Conservation (phyloP, 2,113 vertebrate genomes). For the Malurus melanocephalus region DNA sequence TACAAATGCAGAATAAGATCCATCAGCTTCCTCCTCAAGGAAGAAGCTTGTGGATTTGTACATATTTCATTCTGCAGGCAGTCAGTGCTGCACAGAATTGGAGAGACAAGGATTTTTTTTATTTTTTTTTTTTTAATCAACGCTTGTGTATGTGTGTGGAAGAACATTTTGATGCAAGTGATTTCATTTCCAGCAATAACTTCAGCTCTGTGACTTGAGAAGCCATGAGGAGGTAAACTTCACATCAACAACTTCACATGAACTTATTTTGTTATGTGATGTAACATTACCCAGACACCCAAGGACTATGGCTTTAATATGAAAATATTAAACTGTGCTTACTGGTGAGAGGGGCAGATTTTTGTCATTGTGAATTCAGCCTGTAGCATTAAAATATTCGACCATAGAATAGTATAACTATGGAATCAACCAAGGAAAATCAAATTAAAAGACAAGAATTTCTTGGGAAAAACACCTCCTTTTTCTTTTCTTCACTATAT, state of each 20-base stretch:
- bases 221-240: neutral
- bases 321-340: neutral
- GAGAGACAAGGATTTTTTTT: neutral
- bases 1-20: neutral
- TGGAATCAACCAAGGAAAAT: neutral
- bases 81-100: neutral
- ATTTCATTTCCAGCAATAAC: neutral
- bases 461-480: neutral
- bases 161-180: neutral
- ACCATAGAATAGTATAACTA: neutral
- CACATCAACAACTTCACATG: neutral
- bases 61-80: neutral
- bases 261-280: neutral
- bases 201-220: neutral
- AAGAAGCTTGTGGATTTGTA: neutral
- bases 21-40: neutral
- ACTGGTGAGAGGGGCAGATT: neutral
- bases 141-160: fast-evolving
- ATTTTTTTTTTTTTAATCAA: neutral
- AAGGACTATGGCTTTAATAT: neutral
- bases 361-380: neutral
- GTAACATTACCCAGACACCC: neutral
- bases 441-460: neutral
- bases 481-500: neutral
- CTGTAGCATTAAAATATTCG: neutral